These are phyloP conservation scores for Idaea dimidiata DNA, from an alignment of 2,888 invertebrate species.

Conservation along the genomic window DNA sequence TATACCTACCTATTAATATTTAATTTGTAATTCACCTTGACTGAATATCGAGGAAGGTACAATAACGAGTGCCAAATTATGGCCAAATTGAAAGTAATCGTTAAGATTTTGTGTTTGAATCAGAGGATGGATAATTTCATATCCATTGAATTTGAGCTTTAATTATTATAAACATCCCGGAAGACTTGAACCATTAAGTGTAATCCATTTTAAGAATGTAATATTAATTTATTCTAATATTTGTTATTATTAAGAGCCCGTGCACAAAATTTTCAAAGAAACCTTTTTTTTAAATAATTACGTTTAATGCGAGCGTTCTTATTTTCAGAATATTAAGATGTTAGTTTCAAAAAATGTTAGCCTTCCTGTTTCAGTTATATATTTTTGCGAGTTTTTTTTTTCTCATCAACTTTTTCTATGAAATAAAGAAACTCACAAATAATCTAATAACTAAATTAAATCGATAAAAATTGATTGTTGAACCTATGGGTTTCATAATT, in stretches of 20 bases:
- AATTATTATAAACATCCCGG: slow-evolving; percentile 73
- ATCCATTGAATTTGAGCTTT: slow-evolving; percentile 77
- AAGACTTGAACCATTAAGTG: slow-evolving; percentile 53
- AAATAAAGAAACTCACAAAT: too few species aligned
- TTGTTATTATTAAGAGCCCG: slow-evolving; percentile 23
- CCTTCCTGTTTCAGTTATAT: too few species aligned
- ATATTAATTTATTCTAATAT: slow-evolving; percentile 34
- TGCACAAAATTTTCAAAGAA: slow-evolving; percentile 4
- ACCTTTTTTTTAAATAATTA: too few species aligned
- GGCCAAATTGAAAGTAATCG: slow-evolving; percentile 51
- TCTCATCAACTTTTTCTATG: too few species aligned
- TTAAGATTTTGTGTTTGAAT: slow-evolving; percentile 56
- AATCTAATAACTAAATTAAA: too few species aligned
- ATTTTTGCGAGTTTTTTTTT: too few species aligned
- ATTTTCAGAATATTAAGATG: too few species aligned
- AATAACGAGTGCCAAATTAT: slow-evolving; percentile 58
- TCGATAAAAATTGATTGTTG: too few species aligned
- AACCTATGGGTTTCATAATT: too few species aligned
- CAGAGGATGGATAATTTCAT: slow-evolving; percentile 53
- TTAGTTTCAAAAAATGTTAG: too few species aligned
- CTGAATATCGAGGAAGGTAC: slow-evolving; percentile 45
- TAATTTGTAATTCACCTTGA: slow-evolving; percentile 36
- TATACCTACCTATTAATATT: background rate
- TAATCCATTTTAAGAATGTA: slow-evolving; percentile 43
- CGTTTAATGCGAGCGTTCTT: too few species aligned